Percentiles rank a stretch among this genome's conserved stretches.
Conservation (phyloP, 2,888 invertebrate genomes). For the Latheticus oryzae region DNA sequence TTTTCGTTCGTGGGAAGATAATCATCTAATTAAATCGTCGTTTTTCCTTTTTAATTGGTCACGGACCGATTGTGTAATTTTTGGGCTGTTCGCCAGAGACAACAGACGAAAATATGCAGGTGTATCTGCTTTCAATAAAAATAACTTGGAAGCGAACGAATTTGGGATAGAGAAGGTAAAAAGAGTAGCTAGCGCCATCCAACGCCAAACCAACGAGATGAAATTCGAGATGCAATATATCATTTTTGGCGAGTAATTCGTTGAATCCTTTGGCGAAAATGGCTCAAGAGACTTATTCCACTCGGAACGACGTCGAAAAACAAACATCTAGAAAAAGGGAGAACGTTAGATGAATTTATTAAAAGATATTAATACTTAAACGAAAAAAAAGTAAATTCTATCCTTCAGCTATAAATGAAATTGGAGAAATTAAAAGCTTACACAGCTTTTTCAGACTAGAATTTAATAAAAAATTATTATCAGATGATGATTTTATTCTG, state of each 20-base stretch:
- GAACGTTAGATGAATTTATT: background rate
- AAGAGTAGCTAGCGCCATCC: background rate
- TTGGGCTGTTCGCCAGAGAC: conserved; percentile 8
- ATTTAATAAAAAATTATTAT: too few relatives aligned
- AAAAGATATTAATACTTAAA: conserved; percentile 17
- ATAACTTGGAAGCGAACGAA: background rate
- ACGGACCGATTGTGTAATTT: conserved; percentile 10
- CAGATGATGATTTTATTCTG: too few relatives aligned
- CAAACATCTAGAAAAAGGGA: conserved; percentile 11
- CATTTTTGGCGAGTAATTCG: conserved; percentile 19
- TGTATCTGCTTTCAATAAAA: conserved; percentile 9
- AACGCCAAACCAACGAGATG: background rate
- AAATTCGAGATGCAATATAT: conserved; percentile 9
- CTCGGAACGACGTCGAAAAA: conserved; percentile 1
- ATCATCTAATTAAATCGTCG: conserved; percentile 11
- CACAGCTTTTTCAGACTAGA: too few relatives aligned
- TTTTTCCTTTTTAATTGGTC: conserved; percentile 14
- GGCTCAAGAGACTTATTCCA: conserved; percentile 41
- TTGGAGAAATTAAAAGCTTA: too few relatives aligned
- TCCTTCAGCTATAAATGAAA: background rate
- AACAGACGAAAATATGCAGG: conserved; percentile 10
- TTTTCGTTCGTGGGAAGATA: background rate
- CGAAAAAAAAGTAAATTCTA: conserved; percentile 10
- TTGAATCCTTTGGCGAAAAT: conserved; percentile 43
- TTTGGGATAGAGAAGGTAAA: background rate